Conservation (phyloP, 2,797 vertebrate species). For the Girardinus metallicus region DNA sequence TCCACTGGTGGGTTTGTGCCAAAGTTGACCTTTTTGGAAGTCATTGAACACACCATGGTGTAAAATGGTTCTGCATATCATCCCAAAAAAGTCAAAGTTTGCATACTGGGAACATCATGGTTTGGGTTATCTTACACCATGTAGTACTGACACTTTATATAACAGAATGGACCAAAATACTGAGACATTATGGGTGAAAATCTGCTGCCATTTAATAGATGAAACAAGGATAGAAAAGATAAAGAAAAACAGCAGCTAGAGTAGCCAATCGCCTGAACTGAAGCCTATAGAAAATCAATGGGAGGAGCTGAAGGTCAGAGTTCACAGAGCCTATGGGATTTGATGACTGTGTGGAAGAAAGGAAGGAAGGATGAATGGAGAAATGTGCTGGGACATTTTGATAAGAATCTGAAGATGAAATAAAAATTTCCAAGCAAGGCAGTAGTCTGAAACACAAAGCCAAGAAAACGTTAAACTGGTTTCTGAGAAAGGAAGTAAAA, state of each 20-base stretch:
- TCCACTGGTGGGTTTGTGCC: too few relatives aligned
- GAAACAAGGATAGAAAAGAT: not conserved
- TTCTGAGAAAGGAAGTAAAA: not conserved
- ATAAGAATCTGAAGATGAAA: not conserved
- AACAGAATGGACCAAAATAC: not conserved
- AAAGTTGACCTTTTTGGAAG: not conserved
- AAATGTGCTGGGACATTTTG: not conserved
- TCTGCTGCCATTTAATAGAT: too few relatives aligned
- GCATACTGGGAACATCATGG: not conserved
- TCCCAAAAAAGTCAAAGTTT: not conserved
- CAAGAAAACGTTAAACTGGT: not conserved
- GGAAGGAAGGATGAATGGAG: not conserved
- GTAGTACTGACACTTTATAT: not conserved
- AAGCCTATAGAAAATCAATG: too few relatives aligned
- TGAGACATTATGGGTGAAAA: too few relatives aligned
- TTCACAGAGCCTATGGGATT: not conserved
- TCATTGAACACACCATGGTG: not conserved
- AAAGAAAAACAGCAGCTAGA: not conserved
- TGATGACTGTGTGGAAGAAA: not conserved
- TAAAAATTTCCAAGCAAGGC: not conserved
- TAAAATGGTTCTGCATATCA: not conserved
- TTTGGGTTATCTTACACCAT: not conserved
- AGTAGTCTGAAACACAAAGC: not conserved
- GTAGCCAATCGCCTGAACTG: not conserved
- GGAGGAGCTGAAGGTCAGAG: too few relatives aligned